Conservation (phyloP, 2,113 vertebrate genomes). For the Gasterosteus nipponicus region DNA sequence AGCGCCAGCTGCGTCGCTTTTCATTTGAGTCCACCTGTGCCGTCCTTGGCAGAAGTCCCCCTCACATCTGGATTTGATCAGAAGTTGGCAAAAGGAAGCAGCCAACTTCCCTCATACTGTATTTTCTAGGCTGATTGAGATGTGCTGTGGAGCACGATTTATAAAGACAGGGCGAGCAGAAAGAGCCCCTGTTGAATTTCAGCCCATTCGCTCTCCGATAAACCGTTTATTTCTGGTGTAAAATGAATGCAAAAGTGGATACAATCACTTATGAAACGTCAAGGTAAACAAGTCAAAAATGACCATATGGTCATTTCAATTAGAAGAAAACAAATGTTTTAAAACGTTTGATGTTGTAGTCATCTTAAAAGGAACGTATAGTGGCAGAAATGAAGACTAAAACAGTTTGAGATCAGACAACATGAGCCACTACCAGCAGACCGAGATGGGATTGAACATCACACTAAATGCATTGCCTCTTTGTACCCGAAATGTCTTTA, state of each 20-base stretch:
- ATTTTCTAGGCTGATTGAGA: constrained; percentile 21
- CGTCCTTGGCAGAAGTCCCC: constrained; percentile 37
- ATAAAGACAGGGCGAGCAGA: constrained; percentile 1
- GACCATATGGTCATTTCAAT: background rate
- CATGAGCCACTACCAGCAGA: background rate
- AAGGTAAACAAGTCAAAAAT: background rate
- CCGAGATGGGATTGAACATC: constrained; percentile 45
- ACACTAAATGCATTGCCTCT: constrained; percentile 33
- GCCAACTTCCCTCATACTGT: constrained; percentile 19
- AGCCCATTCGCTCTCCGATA: background rate
- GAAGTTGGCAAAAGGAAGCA: constrained; percentile 40
- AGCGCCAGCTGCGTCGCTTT: constrained; percentile 38
- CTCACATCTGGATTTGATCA: constrained; percentile 51
- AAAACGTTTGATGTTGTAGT: background rate
- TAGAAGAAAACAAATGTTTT: too few relatives aligned
- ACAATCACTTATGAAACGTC: background rate
- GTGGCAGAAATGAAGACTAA: background rate
- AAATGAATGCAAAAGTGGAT: background rate
- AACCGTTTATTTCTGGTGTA: background rate
- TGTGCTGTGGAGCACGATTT: constrained; percentile 10
- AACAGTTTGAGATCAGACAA: background rate
- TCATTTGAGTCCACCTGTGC: constrained; percentile 67
- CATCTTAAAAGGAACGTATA: background rate
- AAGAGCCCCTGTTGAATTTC: background rate
- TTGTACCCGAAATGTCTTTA: constrained; percentile 43